Evolutionary conservation across 2,888 invertebrate genomes (phyloP).

Genomic region (Pecten maximus): DNA sequence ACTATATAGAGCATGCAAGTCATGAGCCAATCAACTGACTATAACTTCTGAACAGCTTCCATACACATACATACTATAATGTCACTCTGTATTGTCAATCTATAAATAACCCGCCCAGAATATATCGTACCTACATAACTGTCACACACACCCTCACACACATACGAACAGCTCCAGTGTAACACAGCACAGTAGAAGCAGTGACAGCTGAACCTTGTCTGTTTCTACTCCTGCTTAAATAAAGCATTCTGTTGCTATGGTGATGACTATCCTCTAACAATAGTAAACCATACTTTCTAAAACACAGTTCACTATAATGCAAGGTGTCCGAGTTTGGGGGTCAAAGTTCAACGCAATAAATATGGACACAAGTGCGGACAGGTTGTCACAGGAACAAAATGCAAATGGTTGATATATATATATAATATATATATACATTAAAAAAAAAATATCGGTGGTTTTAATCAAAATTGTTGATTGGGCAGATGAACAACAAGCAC

Average conservation of each 20-base stretch:
- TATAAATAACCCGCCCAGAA: neutral
- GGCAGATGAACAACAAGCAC: neutral
- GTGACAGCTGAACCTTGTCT: neutral
- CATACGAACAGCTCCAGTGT: neutral
- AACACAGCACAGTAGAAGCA: neutral
- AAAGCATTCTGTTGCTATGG: constrained; percentile 29
- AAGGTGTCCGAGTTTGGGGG: neutral
- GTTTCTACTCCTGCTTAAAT: neutral
- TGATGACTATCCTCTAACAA: neutral
- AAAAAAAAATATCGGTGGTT: constrained; percentile 8
- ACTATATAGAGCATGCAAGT: neutral
- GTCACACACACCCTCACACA: neutral
- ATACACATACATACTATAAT: neutral
- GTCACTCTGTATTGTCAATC: neutral
- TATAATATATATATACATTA: neutral
- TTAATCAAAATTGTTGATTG: neutral
- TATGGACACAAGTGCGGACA: constrained; percentile 17
- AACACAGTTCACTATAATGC: neutral
- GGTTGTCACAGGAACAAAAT: constrained; percentile 10
- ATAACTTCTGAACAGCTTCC: neutral
- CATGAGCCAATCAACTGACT: neutral
- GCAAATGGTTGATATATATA: neutral
- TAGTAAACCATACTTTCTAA: neutral
- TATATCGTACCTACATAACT: neutral
- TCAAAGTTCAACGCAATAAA: neutral